These are phyloP conservation scores for Lethenteron reissneri DNA, from an alignment of 2,113 vertebrate genomes.

Conservation along the genomic window DNA sequence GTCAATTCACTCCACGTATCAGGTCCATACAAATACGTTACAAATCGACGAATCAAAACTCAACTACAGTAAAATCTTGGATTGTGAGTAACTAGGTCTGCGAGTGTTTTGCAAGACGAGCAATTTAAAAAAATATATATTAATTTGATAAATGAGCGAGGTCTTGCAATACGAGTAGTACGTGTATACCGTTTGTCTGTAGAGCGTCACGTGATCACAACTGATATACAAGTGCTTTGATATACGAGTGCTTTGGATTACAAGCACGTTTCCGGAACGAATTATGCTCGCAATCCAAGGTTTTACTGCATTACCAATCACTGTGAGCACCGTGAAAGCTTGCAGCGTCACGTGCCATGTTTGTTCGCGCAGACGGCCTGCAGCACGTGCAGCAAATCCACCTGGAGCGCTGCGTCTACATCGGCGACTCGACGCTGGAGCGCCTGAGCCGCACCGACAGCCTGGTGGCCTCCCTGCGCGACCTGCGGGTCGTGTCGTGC, in stretches of 20 bases:
- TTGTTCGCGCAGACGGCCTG: constrained; percentile 40
- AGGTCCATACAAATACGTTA: too few species aligned
- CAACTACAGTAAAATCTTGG: too few species aligned
- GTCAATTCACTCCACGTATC: too few species aligned
- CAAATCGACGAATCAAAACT: too few species aligned
- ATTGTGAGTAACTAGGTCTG: too few species aligned
- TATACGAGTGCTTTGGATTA: background rate
- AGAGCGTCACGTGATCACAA: background rate
- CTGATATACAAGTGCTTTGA: background rate
- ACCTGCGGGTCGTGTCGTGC: constrained; percentile 58
- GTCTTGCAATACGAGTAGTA: too few species aligned
- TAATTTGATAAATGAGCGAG: background rate
- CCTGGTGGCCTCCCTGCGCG: constrained; percentile 40
- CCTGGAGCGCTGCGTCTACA: constrained; percentile 59
- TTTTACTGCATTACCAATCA: background rate
- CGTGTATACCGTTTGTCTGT: background rate
- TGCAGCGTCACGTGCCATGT: background rate
- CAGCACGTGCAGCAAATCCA: constrained; percentile 52
- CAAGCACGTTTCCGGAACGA: background rate
- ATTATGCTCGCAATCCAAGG: background rate
- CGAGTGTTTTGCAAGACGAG: too few species aligned
- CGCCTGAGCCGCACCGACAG: constrained; percentile 37
- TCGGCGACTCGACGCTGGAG: constrained; percentile 60
- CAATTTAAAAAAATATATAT: background rate
- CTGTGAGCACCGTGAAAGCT: too few species aligned